phyloP scores from a whole-genome alignment of 2,888 invertebrate genomes.

The Lasioglossum figueresi region DNA sequence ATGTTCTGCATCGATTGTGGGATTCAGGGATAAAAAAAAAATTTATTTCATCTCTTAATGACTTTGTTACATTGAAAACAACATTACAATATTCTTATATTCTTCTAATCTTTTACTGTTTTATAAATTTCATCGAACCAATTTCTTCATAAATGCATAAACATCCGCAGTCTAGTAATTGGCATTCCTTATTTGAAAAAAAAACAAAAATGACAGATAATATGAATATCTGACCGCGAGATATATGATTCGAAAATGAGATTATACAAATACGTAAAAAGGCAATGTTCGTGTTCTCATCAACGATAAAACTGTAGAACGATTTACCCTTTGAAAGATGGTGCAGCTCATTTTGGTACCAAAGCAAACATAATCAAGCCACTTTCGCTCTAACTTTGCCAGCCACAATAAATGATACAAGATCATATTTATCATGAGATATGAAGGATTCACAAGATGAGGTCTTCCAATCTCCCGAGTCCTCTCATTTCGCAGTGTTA shows the following conservation, averaged over 20 bases:
- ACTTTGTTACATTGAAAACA: too few species aligned
- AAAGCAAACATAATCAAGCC: constrained; percentile 70
- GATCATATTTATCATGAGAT: constrained; percentile 71
- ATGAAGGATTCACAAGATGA: constrained; percentile 68
- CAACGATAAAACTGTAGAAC: constrained; percentile 41
- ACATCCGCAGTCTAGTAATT: too few species aligned
- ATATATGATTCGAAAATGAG: not conserved
- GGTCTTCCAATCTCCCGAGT: constrained; percentile 38
- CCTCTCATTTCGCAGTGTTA: constrained; percentile 31
- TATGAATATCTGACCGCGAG: not conserved
- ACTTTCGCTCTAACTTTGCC: constrained; percentile 56
- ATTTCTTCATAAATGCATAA: too few species aligned
- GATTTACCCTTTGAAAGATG: constrained; percentile 41
- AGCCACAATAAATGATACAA: constrained; percentile 71
- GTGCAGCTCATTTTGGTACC: constrained; percentile 64
- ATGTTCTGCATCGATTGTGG: too few species aligned
- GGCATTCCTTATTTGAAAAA: too few species aligned
- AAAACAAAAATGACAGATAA: not conserved
- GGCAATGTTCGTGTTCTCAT: constrained; percentile 10
- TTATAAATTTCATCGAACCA: too few species aligned
- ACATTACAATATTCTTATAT: too few species aligned
- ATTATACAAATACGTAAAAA: not conserved
- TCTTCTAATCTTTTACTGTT: too few species aligned
- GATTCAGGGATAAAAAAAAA: too few species aligned
- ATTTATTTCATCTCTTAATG: too few species aligned